These are phyloP conservation scores for Thamnaconus septentrionalis DNA, from an alignment of 2,113 vertebrate genomes.

Conservation along the genomic window DNA sequence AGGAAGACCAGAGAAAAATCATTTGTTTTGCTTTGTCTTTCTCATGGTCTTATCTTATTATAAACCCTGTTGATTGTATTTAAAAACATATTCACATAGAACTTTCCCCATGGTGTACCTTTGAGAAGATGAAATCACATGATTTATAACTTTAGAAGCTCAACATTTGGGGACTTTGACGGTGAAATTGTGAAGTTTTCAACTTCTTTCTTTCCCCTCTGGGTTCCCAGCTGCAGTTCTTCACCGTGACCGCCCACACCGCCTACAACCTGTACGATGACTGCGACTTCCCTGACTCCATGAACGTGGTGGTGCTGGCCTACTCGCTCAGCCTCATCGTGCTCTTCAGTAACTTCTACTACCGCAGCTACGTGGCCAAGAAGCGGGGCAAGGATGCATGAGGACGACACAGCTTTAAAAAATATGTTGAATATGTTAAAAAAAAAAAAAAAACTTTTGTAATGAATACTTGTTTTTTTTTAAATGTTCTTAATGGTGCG, in stretches of 20 bases:
- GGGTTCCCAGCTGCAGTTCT: conserved; percentile 68
- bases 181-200: background rate
- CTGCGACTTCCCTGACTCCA: conserved; percentile 63
- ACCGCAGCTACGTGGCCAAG: conserved; percentile 48
- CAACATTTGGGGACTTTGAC: background rate
- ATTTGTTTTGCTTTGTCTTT: too few relatives aligned
- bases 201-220: background rate
- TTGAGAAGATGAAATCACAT: too few relatives aligned
- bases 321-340: conserved; percentile 71
- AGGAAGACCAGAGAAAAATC: too few relatives aligned
- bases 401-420: background rate
- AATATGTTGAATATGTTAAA: background rate
- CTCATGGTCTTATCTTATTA: too few relatives aligned
- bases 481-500: too few relatives aligned
- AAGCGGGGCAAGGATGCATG: conserved; percentile 54
- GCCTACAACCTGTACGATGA: conserved; percentile 73
- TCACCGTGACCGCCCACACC: conserved; percentile 69
- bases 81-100: too few relatives aligned
- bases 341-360: conserved; percentile 74
- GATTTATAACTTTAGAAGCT: background rate
- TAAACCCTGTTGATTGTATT: too few relatives aligned
- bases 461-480: too few relatives aligned
- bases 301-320: conserved; percentile 60
- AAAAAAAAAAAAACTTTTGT: background rate
- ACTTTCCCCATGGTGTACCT: too few relatives aligned